A percentile compares a stretch with the other conserved stretches of the same genome.
Conservation (phyloP, 2,797 vertebrate species). For the Syngnathus acus region DNA sequence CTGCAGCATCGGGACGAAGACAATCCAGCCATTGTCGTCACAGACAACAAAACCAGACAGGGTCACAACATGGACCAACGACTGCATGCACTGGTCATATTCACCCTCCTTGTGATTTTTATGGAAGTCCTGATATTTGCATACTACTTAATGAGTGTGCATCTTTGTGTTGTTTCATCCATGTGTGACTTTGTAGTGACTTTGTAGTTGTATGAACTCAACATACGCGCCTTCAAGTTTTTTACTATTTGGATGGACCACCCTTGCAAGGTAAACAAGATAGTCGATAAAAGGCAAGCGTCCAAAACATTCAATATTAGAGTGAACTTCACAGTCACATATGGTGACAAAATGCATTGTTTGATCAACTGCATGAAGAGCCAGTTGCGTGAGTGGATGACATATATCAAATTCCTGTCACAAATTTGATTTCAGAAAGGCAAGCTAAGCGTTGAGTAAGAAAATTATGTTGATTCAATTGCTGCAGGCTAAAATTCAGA, state of each 20-base stretch:
- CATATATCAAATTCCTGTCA: not conserved
- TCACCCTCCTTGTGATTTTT: not conserved
- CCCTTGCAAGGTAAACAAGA: constrained; percentile 6
- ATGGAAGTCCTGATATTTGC: constrained; percentile 22
- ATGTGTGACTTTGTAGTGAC: constrained; percentile 10
- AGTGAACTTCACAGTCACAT: not conserved
- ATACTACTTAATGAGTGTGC: constrained; percentile 16
- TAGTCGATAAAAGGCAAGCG: constrained; percentile 3
- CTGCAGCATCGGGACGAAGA: constrained; percentile 41
- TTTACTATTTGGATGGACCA: constrained; percentile 28
- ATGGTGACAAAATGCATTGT: not conserved
- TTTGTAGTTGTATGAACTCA: constrained; percentile 16
- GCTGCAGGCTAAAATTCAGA: not conserved
- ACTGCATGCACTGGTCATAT: not conserved
- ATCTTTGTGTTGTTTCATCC: constrained; percentile 8
- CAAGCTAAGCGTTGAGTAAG: too few species aligned
- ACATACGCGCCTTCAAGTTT: constrained; percentile 23
- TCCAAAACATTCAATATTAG: not conserved
- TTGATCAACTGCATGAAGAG: not conserved
- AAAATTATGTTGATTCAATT: not conserved
- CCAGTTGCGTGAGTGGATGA: not conserved
- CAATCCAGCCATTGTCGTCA: constrained; percentile 26
- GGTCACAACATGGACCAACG: not conserved
- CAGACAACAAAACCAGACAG: constrained; percentile 3
- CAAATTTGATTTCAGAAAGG: not conserved